Base-by-base conservation (phyloP, 2,888 invertebrate genomes). In the Caenorhabditis afra region DNA sequence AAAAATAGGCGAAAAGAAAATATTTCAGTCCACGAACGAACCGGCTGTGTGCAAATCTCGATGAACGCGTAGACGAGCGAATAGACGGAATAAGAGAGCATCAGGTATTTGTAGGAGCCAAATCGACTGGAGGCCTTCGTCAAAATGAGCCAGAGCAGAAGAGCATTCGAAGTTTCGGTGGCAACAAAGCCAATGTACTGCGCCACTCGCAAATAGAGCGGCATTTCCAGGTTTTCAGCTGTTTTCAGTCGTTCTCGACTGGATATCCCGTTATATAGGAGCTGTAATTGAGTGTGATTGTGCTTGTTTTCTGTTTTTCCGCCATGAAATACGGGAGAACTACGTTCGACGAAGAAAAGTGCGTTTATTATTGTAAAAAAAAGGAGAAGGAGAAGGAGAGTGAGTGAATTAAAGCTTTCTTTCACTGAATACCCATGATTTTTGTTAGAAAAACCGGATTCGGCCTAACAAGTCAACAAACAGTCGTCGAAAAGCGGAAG, bases 401-500 rank as follows among this genome's bases (percentile, higher is more conserved):
- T 29, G 2, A 47, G 10, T 2, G 47, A 47, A 12, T 22, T 49
- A 49, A 49, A 49, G 49, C 49, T 49, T 8, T 20, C 20, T 12
- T 3, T 47, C 3, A 2, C n/a, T n/a, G 7, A 29, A n/a, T 52
- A 52, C 52, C 52, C 52, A 52, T 12, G 23, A 29, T 7, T 5
- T 8, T 20, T 12, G 23, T 23, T 20, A 23, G 14, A 16, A 55
- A 55, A 55, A 23, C 10, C 50, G 37, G 11, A 41, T n/a, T 12
- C 20, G n/a, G 37, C 16, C 59, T 66, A 71, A 57, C 62, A 62
- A 16, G 44, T 58, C 29, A 73, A 22, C 75, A 76, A 62, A 14
- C 67, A 50, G 29, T 76, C 75, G 62, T 76, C 75, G 5, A 76
- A 18, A 20, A 76, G 22, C 10, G 75, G 67, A 14, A 76, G 14